Evolutionary conservation across 2,888 invertebrate species (phyloP).

Genomic region (Cephus spinipes): DNA sequence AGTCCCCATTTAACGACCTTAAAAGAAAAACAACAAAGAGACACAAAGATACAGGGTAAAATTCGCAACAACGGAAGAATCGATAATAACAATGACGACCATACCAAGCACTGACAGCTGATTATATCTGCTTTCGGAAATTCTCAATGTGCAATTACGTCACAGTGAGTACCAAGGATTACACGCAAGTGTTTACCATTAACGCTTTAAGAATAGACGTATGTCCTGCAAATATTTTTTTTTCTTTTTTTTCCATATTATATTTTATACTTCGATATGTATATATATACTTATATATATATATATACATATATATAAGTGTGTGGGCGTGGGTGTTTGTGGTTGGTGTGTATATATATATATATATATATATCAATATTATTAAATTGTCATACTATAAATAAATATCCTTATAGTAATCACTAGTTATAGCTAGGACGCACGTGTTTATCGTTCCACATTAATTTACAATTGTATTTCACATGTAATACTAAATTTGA

Average conservation of each 20-base stretch:
- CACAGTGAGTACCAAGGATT: too few relatives aligned
- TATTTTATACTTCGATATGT: slow-evolving; percentile 28
- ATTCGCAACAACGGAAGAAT: too few relatives aligned
- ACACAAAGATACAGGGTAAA: too few relatives aligned
- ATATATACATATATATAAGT: slow-evolving; percentile 19
- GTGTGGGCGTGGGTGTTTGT: not conserved
- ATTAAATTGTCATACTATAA: slow-evolving; percentile 36
- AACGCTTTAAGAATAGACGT: slow-evolving; percentile 12
- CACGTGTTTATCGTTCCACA: slow-evolving; percentile 29
- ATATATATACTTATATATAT: slow-evolving; percentile 20
- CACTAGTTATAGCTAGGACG: slow-evolving; percentile 42
- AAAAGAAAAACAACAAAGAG: too few relatives aligned
- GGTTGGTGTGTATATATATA: slow-evolving; percentile 11
- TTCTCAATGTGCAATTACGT: too few relatives aligned
- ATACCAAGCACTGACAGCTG: too few relatives aligned
- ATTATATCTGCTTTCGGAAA: too few relatives aligned
- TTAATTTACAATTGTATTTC: slow-evolving; percentile 26
- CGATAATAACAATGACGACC: too few relatives aligned
- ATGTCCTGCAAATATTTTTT: slow-evolving; percentile 10
- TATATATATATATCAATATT: slow-evolving; percentile 38
- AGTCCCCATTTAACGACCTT: too few relatives aligned
- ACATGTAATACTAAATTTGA: slow-evolving; percentile 40
- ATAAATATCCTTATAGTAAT: slow-evolving; percentile 47
- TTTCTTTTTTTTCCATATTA: slow-evolving; percentile 7
- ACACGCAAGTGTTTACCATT: too few relatives aligned